A percentile compares a stretch with the other conserved stretches of the same genome.
phyloP scores from a whole-genome alignment of 1,140 invertebrate genomes.

The Hylaeus anthracinus region DNA sequence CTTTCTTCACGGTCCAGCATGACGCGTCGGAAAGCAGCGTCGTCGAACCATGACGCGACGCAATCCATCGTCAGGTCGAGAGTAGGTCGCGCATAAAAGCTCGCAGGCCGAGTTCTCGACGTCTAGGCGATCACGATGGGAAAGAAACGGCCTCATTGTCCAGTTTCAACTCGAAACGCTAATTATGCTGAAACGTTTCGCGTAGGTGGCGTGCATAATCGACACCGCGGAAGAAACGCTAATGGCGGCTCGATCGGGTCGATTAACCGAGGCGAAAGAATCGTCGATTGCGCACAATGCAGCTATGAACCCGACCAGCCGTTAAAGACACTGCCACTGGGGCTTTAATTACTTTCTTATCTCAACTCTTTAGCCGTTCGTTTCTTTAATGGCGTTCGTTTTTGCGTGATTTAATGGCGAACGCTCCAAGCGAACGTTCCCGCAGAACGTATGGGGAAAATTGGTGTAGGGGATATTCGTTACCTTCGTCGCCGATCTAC shows the following conservation, averaged over 20 bases:
- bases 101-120: no score
- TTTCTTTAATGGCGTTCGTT: slow-evolving; percentile 46
- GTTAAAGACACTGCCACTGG: slow-evolving; percentile 38
- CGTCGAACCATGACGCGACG: no score
- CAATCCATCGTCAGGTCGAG: no score
- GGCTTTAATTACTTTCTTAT: slow-evolving; percentile 52
- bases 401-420: slow-evolving; percentile 49
- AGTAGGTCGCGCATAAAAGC: no score
- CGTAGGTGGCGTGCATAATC: slow-evolving; percentile 29
- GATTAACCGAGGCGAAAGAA: slow-evolving; percentile 37
- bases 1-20: no score
- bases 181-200: slow-evolving; percentile 28
- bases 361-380: slow-evolving; percentile 34
- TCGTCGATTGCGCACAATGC: slow-evolving; percentile 35
- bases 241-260: slow-evolving; percentile 46
- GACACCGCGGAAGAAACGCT: slow-evolving; percentile 29
- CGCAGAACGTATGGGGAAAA: slow-evolving; percentile 36
- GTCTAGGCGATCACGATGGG: slow-evolving; percentile 14
- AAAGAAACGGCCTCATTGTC: slow-evolving; percentile 21
- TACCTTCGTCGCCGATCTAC: not conserved
- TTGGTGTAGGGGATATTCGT: slow-evolving; percentile 10
- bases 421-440: slow-evolving; percentile 10
- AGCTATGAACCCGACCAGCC: slow-evolving; percentile 20
- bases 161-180: slow-evolving; percentile 25
- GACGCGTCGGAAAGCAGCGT: no score